Conservation (phyloP, 2,113 vertebrate genomes). For the Carollia perspicillata region DNA sequence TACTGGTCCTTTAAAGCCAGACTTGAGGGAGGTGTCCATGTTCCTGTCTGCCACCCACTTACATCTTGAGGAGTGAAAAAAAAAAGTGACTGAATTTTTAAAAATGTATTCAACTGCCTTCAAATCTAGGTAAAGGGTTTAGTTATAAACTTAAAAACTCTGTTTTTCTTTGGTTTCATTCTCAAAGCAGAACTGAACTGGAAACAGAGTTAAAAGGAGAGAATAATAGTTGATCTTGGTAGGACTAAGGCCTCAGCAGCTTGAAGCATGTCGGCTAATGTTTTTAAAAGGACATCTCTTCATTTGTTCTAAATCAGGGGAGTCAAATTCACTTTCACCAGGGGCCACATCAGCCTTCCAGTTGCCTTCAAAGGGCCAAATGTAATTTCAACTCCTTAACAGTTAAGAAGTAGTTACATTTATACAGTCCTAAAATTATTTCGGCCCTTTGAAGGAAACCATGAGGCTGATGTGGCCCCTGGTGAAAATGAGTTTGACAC, state of each 20-base stretch:
- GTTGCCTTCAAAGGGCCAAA: no score
- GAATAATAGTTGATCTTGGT: not conserved
- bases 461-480: no score
- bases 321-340: no score
- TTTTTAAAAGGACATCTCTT: constrained; percentile 26
- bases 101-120: not conserved
- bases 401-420: no score
- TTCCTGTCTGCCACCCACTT: not conserved
- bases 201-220: not conserved
- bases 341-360: no score
- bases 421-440: no score
- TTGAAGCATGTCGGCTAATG: not conserved
- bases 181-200: not conserved
- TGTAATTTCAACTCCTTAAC: no score
- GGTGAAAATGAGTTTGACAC: no score
- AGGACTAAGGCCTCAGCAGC: not conserved
- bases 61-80: not conserved
- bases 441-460: no score
- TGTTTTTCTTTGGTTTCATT: not conserved
- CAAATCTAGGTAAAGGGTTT: not conserved
- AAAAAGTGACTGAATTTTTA: not conserved
- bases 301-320: not conserved
- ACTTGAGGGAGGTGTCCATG: not conserved
- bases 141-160: not conserved
- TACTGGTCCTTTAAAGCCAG: not conserved